These are phyloP conservation scores for Scaptomyza hsui DNA, from an alignment of 1,140 invertebrate genomes.

Conservation along the genomic window DNA sequence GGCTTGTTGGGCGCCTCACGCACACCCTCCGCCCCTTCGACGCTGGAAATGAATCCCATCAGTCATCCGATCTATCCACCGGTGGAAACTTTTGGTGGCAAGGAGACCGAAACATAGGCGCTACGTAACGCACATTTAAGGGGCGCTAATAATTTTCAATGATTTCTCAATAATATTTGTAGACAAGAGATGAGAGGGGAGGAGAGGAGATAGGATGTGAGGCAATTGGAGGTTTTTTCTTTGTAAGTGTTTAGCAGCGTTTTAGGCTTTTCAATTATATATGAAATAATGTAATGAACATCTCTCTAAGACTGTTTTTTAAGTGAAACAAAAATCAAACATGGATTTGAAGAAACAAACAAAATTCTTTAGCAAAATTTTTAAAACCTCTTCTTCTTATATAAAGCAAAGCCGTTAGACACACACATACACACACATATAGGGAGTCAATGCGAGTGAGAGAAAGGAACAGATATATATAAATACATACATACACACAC, in stretches of 20 bases:
- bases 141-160: constrained; percentile 70
- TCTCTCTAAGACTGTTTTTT: constrained; percentile 51
- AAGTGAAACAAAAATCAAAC: constrained; percentile 1
- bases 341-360: constrained; percentile 22
- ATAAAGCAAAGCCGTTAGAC: constrained; percentile 23
- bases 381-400: constrained; percentile 47
- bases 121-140: constrained; percentile 10
- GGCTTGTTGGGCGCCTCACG: constrained; percentile 87
- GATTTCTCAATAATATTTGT: constrained; percentile 83
- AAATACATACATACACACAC: constrained; percentile 37
- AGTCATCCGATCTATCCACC: constrained; percentile 87
- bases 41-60: constrained; percentile 92
- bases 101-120: constrained; percentile 91
- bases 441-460: constrained; percentile 3
- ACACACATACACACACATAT: constrained; percentile 22
- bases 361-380: constrained; percentile 32
- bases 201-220: constrained; percentile 29
- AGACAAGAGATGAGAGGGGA: constrained; percentile 31
- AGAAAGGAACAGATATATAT: constrained; percentile 1
- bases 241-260: constrained; percentile 29
- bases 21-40: constrained; percentile 92
- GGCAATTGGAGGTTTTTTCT: constrained; percentile 45
- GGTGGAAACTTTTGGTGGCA: constrained; percentile 89
- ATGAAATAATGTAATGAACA: constrained; percentile 32
- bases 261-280: constrained; percentile 36